These are phyloP conservation scores for Antedon bifida DNA, from an alignment of 35 echinoderm and acorn worm species.

Conservation along the genomic window DNA sequence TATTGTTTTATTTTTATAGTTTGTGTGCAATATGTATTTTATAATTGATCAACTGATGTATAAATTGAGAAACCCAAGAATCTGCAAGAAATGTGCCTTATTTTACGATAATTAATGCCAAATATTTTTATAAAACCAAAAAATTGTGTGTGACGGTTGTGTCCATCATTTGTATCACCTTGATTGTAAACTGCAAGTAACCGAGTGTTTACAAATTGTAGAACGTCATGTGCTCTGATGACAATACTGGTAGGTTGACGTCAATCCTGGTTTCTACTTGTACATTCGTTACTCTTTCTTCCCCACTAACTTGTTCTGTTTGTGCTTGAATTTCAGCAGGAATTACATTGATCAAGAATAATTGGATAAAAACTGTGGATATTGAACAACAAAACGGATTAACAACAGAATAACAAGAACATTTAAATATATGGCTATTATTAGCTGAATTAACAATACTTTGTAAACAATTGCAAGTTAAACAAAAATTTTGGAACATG, in stretches of 20 bases:
- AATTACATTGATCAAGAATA: background rate
- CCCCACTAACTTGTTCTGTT: background rate
- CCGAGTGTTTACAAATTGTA: background rate
- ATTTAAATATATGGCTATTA: too few species aligned
- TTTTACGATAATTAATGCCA: background rate
- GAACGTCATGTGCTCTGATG: background rate
- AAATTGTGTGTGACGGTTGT: background rate
- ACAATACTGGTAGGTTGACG: background rate
- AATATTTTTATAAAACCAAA: background rate
- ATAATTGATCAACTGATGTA: background rate
- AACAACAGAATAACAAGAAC: too few species aligned
- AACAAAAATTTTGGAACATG: too few species aligned
- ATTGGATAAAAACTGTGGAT: too few species aligned
- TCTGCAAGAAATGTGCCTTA: background rate
- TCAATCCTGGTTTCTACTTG: too few species aligned
- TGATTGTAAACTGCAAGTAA: background rate
- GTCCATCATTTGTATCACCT: background rate
- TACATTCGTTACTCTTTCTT: background rate
- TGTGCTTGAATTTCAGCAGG: background rate
- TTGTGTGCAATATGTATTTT: background rate
- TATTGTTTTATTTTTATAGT: too few species aligned
- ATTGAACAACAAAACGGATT: too few species aligned
- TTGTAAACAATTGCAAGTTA: too few species aligned
- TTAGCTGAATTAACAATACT: too few species aligned
- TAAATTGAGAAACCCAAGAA: background rate